These are phyloP conservation scores for Heliconius hortense DNA, from an alignment of 2,888 invertebrate species.

Conservation along the genomic window DNA sequence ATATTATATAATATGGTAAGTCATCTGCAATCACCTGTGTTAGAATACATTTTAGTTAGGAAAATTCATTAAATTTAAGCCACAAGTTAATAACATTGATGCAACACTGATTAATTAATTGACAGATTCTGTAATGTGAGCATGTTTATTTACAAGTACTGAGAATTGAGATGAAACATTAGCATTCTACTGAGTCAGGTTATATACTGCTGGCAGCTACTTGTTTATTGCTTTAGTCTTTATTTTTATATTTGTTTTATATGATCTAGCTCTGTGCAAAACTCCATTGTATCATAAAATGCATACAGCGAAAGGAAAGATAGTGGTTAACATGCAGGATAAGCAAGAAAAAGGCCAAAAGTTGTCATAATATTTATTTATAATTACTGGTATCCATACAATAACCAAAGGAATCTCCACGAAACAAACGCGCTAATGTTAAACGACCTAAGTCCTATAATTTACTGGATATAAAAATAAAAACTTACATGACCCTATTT, in stretches of 20 bases:
- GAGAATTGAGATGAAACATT: constrained; percentile 17
- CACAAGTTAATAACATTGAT: constrained; percentile 18
- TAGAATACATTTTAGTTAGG: constrained; percentile 17
- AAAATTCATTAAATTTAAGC: constrained; percentile 2
- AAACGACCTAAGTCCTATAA: constrained; percentile 58
- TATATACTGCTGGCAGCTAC: constrained; percentile 31
- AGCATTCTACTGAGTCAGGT: constrained; percentile 26
- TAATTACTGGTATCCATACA: constrained; percentile 73
- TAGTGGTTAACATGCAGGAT: constrained; percentile 70
- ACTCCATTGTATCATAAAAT: constrained; percentile 30
- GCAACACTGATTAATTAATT: constrained; percentile 10
- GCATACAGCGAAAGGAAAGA: constrained; percentile 50
- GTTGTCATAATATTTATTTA: constrained; percentile 76
- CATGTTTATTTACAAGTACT: constrained; percentile 26
- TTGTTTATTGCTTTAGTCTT: background rate
- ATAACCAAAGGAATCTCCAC: constrained; percentile 52
- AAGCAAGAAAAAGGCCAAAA: constrained; percentile 78
- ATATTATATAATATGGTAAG: background rate
- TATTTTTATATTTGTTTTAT: constrained; percentile 21
- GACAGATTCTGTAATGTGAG: background rate
- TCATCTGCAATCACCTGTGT: constrained; percentile 13
- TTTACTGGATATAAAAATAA: constrained; percentile 74
- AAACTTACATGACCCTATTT: constrained; percentile 63
- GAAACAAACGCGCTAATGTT: constrained; percentile 59
- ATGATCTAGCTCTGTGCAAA: constrained; percentile 25